Evolutionary conservation across 2,888 invertebrate genomes (phyloP).

Genomic region (Linyphia triangularis): DNA sequence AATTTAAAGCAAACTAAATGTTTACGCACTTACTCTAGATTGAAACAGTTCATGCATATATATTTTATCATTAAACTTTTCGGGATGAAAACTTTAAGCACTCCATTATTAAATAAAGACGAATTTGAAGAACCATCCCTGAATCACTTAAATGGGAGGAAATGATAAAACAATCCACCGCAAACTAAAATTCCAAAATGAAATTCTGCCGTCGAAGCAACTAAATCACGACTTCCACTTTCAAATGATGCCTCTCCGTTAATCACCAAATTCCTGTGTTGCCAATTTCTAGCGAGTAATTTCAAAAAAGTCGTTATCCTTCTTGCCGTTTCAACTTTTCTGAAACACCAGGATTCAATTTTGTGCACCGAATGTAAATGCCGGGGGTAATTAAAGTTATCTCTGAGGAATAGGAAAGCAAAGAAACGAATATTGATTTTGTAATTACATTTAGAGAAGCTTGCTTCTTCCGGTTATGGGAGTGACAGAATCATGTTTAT

Average conservation of each 20-base stretch:
- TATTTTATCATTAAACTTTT: no score
- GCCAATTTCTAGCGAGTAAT: constrained; percentile 31
- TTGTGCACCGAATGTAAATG: constrained; percentile 39
- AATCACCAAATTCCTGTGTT: constrained; percentile 12
- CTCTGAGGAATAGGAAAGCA: constrained; percentile 2
- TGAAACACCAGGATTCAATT: constrained; percentile 29
- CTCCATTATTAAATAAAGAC: no score
- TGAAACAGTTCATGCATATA: no score
- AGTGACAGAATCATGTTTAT: not conserved
- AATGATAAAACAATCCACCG: not conserved
- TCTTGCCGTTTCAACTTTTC: constrained; percentile 12
- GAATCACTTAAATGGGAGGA: no score
- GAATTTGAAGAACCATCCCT: no score
- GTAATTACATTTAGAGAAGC: constrained; percentile 42
- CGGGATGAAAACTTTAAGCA: no score
- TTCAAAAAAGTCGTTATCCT: constrained; percentile 48
- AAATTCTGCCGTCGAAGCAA: not conserved
- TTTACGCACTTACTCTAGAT: no score
- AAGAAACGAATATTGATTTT: constrained; percentile 45
- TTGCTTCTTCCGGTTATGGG: not conserved
- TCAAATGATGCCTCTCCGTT: not conserved
- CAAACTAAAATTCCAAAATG: constrained; percentile 7
- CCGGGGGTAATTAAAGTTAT: constrained; percentile 33
- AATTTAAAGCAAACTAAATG: no score
- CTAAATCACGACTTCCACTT: not conserved